Evolutionary conservation across 2,113 vertebrate genomes (phyloP).

Genomic region (Colinus virginianus): DNA sequence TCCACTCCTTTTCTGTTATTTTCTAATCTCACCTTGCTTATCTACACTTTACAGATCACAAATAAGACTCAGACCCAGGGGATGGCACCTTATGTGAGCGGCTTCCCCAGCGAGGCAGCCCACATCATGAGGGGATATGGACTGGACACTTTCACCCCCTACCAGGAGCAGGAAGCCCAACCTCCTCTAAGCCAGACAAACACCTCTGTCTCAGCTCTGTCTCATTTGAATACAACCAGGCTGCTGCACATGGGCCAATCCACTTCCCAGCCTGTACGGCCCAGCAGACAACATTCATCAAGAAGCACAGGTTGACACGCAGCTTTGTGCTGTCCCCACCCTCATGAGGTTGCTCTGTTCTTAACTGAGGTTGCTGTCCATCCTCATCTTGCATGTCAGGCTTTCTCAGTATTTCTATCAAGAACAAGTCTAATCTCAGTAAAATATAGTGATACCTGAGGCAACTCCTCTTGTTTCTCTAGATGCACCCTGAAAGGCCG

Average conservation of each 20-base stretch:
- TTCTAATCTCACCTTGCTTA: not conserved
- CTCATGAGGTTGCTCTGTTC: not conserved
- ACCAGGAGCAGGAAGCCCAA: not conserved
- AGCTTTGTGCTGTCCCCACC: not conserved
- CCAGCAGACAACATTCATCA: fast-evolving
- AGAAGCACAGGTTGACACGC: not conserved
- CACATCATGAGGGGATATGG: fast-evolving
- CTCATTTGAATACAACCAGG: not conserved
- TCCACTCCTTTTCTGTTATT: not conserved
- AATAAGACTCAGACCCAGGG: not conserved
- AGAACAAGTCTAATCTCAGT: not conserved
- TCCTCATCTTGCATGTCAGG: not conserved
- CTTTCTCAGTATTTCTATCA: not conserved
- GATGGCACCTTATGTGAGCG: fast-evolving
- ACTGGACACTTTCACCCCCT: not conserved
- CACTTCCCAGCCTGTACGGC: not conserved
- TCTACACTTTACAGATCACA: fast-evolving
- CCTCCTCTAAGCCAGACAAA: not conserved
- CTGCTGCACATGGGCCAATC: not conserved
- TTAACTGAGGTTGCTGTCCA: not conserved
- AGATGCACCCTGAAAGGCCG: not conserved
- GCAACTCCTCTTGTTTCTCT: not conserved
- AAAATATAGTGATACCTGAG: not conserved
- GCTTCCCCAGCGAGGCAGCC: not conserved
- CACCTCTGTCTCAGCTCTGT: not conserved